Percentiles rank a stretch among this genome's conserved stretches.
These are phyloP conservation scores for Psilanteris sp. DNA, from an alignment of 1,140 invertebrate genomes.

Conservation along the genomic window DNA sequence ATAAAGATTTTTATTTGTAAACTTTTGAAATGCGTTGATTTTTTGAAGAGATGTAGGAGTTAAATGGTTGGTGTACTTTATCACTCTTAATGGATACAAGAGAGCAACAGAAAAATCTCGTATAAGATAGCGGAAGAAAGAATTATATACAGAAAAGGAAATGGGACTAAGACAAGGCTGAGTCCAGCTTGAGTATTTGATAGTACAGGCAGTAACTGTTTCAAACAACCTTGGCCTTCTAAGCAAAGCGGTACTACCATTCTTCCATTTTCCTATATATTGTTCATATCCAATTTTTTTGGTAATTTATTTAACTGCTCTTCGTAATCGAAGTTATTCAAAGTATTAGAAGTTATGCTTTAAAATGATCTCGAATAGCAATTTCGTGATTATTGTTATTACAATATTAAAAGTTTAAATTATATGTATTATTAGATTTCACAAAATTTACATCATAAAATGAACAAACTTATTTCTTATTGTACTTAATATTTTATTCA, in stretches of 20 bases:
- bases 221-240: slow-evolving; percentile 59
- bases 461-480: no score
- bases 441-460: no score
- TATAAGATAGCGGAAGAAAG: slow-evolving; percentile 64
- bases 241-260: slow-evolving; percentile 55
- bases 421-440: no score
- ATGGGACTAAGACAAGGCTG: slow-evolving; percentile 49
- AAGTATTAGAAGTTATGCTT: no score
- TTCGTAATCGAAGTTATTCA: no score
- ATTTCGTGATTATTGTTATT: no score
- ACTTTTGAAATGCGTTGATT: slow-evolving; percentile 15
- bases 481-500: no score
- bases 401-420: no score
- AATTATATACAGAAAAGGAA: slow-evolving; percentile 60
- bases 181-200: slow-evolving; percentile 56
- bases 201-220: slow-evolving; percentile 43
- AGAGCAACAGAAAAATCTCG: slow-evolving; percentile 62
- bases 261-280: slow-evolving; percentile 19
- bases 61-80: slow-evolving; percentile 66
- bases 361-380: no score
- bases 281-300: slow-evolving; percentile 32
- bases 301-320: slow-evolving; percentile 42
- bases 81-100: slow-evolving; percentile 68
- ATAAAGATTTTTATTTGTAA: slow-evolving; percentile 5
- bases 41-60: slow-evolving; percentile 38